Base-by-base conservation (phyloP, 2,888 invertebrate species). In the Argynnis bischoffii region DNA sequence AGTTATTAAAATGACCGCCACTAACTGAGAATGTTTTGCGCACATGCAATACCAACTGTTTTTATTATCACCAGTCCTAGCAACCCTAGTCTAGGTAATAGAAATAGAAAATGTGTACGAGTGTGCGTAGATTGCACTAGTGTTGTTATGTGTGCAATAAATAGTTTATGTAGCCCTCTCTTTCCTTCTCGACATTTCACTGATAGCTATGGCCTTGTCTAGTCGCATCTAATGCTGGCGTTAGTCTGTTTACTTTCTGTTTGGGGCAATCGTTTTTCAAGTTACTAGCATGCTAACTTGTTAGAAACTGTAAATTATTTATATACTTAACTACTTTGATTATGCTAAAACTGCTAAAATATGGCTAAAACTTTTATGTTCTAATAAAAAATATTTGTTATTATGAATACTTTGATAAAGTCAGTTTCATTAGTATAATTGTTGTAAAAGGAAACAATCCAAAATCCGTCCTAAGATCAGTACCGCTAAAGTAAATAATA, bases 121-220 rank as follows among this genome's bases (percentile, higher is more conserved):
- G 92, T 91, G 88, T 88, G 90, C 74, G 89, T 89, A 79, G 80
- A 83, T 83, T 90, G 89, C 90, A 90, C 86, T 89, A 82, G 87
- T 89, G 84, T 89, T 71, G 81, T 83, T 88, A 84, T 89, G 88
- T 90, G 88, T 91, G 92, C 90, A 90, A 90, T 89, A 91, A 90
- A 89, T 90, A 90, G 88, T 86, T 85, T 86, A 79, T 91, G 82
- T 87, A 84, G 84, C 92, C 88, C 83, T 92, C 92, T 92, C 92
- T 91, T 90, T 92, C 91, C 85, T 84, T 86, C 92, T 89, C 91
- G 87, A 90, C 92, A 92, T 92, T 92, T 92, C 90, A 91, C 90
- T 90, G 92, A 92, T 92, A 92, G 90, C 88, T 90, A 83, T 88
- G 90, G 92, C 92, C 92, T 92, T 91, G 92, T 92, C 92, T 92